Conservation (phyloP, 2,113 vertebrate species). For the Syngnathus typhle region DNA sequence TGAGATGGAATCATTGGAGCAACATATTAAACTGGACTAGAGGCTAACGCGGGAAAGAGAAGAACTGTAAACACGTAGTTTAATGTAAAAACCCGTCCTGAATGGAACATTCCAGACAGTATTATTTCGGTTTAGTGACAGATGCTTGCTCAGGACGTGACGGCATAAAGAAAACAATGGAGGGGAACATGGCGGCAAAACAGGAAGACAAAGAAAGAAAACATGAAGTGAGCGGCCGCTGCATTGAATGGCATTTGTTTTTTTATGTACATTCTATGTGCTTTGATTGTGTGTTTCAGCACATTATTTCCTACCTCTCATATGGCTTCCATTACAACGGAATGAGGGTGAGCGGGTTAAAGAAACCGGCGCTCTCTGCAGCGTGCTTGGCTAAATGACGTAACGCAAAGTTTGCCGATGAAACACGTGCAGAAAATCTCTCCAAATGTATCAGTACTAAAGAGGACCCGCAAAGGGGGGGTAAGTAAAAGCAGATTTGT, state of each 20-base stretch:
- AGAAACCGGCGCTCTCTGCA: conserved; percentile 32
- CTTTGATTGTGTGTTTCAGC: conserved; percentile 29
- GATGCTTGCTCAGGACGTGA: conserved; percentile 40
- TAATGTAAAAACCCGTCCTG: conserved; percentile 21
- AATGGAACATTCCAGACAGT: conserved; percentile 39
- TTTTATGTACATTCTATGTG: conserved; percentile 12
- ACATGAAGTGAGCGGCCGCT: conserved; percentile 17
- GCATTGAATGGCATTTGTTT: conserved; percentile 29
- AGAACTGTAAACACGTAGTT: conserved; percentile 30
- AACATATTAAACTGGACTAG: conserved; percentile 3
- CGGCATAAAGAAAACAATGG: conserved; percentile 39
- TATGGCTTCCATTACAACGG: conserved; percentile 71
- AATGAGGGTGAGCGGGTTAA: conserved; percentile 58
- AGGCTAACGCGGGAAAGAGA: conserved; percentile 3
- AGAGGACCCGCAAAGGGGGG: neutral
- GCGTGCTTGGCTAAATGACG: conserved; percentile 46
- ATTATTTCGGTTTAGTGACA: conserved; percentile 36
- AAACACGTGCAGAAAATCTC: conserved; percentile 31
- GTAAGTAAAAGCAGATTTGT: neutral
- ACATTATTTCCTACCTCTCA: conserved; percentile 29
- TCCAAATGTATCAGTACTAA: conserved; percentile 12
- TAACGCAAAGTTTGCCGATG: conserved; percentile 45
- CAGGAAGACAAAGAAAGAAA: conserved; percentile 24
- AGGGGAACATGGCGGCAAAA: conserved; percentile 29
- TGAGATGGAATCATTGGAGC: conserved; percentile 6